phyloP scores from a whole-genome alignment of 2,113 vertebrate species.

The Axis porcinus region DNA sequence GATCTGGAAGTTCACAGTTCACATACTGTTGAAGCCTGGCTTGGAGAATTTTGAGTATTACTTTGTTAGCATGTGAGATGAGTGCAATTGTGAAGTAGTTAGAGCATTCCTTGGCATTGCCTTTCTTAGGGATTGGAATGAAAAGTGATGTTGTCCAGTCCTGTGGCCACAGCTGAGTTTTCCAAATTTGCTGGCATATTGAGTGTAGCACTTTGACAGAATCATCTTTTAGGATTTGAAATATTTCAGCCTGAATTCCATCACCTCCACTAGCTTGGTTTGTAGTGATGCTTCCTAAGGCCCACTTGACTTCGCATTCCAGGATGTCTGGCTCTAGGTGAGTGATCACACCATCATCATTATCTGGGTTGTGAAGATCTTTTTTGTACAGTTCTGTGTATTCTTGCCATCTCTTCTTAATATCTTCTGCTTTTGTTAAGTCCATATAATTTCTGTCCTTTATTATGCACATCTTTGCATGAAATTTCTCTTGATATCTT shows the following conservation, averaged over 20 bases:
- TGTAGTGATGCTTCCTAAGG: neutral
- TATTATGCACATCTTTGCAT: neutral
- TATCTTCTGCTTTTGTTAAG: neutral
- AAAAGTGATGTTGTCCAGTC: neutral
- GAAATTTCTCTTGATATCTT: neutral
- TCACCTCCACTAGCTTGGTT: neutral
- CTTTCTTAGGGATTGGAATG: neutral
- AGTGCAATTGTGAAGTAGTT: neutral
- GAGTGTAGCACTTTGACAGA: neutral
- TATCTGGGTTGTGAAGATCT: neutral
- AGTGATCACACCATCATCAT: neutral
- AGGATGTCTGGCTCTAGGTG: neutral
- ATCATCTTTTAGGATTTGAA: neutral
- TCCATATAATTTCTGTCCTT: neutral
- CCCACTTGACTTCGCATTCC: neutral
- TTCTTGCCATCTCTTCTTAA: neutral
- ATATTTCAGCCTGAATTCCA: neutral
- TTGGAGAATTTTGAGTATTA: neutral
- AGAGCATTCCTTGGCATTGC: neutral
- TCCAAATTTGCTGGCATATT: neutral
- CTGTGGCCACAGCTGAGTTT: neutral
- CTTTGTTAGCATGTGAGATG: neutral
- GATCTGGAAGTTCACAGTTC: neutral
- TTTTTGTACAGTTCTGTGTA: neutral
- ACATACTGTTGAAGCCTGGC: neutral